Evolutionary conservation across 2,797 vertebrate genomes (phyloP).

Genomic region (Tragelaphus eurycerus): DNA sequence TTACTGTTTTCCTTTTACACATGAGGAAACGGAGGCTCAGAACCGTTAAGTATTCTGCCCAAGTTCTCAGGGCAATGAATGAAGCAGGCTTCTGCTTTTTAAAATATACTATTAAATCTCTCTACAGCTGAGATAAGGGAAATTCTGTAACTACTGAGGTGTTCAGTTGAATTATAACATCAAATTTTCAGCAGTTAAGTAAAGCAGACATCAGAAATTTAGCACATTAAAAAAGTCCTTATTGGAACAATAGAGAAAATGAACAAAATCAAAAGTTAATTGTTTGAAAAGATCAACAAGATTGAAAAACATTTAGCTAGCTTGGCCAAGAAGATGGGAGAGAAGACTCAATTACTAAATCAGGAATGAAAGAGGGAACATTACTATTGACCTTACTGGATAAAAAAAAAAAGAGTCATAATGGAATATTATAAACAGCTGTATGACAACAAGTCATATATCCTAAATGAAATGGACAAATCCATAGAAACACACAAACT

Average conservation of each 20-base stretch:
- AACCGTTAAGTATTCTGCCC: background rate
- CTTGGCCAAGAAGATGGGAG: background rate
- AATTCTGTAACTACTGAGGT: background rate
- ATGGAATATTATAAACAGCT: background rate
- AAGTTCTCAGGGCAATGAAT: background rate
- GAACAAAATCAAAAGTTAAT: constrained; percentile 4
- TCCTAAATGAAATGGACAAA: background rate
- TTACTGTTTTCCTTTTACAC: background rate
- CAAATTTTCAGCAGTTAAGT: background rate
- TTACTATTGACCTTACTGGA: background rate
- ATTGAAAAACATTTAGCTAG: background rate
- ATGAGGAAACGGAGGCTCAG: background rate
- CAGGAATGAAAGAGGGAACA: background rate
- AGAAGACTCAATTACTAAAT: background rate
- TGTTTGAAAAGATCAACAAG: background rate
- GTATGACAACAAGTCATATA: background rate
- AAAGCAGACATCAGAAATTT: constrained; percentile 10
- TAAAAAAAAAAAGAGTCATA: background rate
- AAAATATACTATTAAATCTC: background rate
- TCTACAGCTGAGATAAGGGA: background rate
- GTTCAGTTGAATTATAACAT: background rate
- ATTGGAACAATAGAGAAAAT: constrained; percentile 17
- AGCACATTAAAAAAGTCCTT: background rate
- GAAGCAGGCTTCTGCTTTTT: background rate
- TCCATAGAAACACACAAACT: background rate